Evolutionary conservation across 1,140 invertebrate genomes (phyloP).

Genomic region (Pissodes strobi): DNA sequence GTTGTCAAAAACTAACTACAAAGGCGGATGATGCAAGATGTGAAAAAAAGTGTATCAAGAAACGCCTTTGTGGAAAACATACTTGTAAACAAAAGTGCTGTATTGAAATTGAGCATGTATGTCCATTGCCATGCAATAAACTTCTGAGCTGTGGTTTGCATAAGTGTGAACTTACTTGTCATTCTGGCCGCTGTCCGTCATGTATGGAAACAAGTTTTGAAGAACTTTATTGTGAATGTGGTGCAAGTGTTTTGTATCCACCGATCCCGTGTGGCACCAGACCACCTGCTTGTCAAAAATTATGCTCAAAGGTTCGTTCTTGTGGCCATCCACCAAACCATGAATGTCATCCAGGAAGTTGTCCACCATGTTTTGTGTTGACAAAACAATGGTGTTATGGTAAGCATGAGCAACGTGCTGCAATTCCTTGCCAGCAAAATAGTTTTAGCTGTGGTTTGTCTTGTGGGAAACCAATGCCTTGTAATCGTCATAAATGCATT

Average conservation of each 20-base stretch:
- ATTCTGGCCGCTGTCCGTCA: constrained; percentile 82
- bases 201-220: constrained; percentile 83
- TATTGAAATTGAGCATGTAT: constrained; percentile 83
- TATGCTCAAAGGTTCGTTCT: constrained; percentile 75
- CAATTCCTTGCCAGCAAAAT: constrained; percentile 86
- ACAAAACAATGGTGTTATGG: constrained; percentile 63
- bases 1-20: constrained; percentile 73
- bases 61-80: constrained; percentile 83
- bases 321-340: constrained; percentile 85
- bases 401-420: constrained; percentile 83
- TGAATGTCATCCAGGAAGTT: constrained; percentile 76
- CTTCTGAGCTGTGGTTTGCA: constrained; percentile 84
- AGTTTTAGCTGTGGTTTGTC: constrained; percentile 89
- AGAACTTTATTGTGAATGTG: constrained; percentile 91
- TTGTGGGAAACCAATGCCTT: constrained; percentile 73
- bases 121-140: constrained; percentile 80
- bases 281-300: constrained; percentile 75
- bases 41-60: constrained; percentile 87
- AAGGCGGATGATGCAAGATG: constrained; percentile 77
- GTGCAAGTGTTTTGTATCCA: constrained; percentile 80
- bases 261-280: constrained; percentile 90
- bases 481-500: constrained; percentile 63
- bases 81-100: constrained; percentile 89
- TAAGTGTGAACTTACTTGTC: constrained; percentile 86
- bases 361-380: constrained; percentile 88